Evolutionary conservation across 2,797 vertebrate genomes (phyloP), one percentile per base, ranked within the genome.

Genomic region (Triplophysa yarkandensis): DNA sequence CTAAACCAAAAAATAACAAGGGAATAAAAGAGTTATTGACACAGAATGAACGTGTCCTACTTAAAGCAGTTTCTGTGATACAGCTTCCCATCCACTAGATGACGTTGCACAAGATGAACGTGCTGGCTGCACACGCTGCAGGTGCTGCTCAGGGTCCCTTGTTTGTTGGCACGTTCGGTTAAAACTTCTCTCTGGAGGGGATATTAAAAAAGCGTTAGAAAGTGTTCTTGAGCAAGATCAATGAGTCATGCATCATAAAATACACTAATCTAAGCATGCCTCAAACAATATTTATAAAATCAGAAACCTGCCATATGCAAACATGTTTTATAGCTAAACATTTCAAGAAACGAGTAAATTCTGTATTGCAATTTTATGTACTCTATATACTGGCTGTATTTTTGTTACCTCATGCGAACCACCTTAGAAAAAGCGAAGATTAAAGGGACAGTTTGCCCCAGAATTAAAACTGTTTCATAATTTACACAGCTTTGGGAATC

Each of bases 51-150:
- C n/a, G 6, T 2, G 25, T 13, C 89, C 76, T 87, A 98, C 97
- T 92, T 96, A 89, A 97, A 97, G 86, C 98, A 99, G 88, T 91
- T 95, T 57, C 97, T 92, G 88, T 99, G 98, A 63, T 95, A 99
- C n/a, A 99, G 93, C 78, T 91, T 95, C 76, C 98, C 95, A 0
- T 96, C 94, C 0, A 93, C 92, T 80, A 98, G 86, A 80, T 95
- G 92, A n/a, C 97, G 92, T 90, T 99, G 96, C 19, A 99, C 95
- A 50, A 99, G 87, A 77, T 99, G 98, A 65, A 99, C 98, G 0
- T 95, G 95, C 0, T 80, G 86, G 54, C 93, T 83, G 0, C 97
- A 99, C 74, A 92, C 19, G 1, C 71, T 88, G 44, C 98, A 98
- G 83, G 75, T 91, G 83, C 91, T 95, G 85, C 89, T 95, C 54